phyloP scores from a whole-genome alignment of 1,140 invertebrate genomes.

The Neodiprion pinetum region DNA sequence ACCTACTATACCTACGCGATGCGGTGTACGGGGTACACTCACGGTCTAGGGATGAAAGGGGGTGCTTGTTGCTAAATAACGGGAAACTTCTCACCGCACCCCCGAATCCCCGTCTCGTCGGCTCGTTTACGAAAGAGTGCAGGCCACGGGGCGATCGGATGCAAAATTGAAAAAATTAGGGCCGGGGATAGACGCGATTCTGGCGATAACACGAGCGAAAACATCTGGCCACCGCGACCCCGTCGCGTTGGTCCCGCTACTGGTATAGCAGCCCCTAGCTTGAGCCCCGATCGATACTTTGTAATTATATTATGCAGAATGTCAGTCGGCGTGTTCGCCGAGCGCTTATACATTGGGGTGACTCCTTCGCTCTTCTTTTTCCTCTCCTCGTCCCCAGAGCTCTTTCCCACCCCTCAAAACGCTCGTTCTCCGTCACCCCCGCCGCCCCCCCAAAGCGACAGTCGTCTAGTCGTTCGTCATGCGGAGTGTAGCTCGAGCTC shows the following conservation, averaged over 20 bases:
- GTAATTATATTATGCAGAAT: conserved; percentile 45
- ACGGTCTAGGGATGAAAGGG: too few relatives aligned
- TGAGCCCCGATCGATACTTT: conserved; percentile 36
- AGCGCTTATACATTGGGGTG: conserved; percentile 32
- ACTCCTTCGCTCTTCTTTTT: conserved; percentile 20
- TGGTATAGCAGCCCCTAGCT: conserved; percentile 14
- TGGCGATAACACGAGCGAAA: conserved; percentile 31
- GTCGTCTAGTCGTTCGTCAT: background rate
- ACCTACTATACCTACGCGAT: background rate
- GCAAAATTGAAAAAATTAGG: background rate
- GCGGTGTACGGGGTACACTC: background rate
- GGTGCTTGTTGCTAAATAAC: too few relatives aligned
- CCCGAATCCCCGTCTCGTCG: background rate
- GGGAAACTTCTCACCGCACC: too few relatives aligned
- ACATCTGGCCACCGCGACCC: conserved; percentile 26
- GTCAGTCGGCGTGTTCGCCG: conserved; percentile 29
- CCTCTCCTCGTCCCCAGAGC: background rate
- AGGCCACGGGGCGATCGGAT: background rate
- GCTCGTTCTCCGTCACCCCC: background rate
- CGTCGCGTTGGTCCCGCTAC: background rate
- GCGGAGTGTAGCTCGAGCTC: too few relatives aligned
- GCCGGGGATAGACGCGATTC: conserved; percentile 1
- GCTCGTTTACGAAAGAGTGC: background rate
- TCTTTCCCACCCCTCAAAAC: background rate
- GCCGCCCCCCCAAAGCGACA: background rate